phyloP scores from a whole-genome alignment of 2,888 invertebrate genomes.

The Eristalis tenax region DNA sequence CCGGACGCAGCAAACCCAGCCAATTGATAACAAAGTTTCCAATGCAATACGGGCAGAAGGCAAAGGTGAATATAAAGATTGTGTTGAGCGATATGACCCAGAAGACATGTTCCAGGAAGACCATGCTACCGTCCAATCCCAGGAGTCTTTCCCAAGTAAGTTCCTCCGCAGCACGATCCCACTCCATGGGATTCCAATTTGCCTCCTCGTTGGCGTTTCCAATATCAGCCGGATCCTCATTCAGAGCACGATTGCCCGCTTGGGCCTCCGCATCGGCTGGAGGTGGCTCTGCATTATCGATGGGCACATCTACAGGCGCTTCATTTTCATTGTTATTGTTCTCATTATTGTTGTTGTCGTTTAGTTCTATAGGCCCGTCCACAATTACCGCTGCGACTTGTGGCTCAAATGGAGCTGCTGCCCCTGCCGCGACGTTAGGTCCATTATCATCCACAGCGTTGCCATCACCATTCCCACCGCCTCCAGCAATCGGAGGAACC shows the following conservation, averaged over 20 bases:
- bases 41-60: slow-evolving; percentile 97
- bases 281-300: slow-evolving; percentile 78
- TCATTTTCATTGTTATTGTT: slow-evolving; percentile 80
- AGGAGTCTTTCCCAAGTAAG: slow-evolving; percentile 98
- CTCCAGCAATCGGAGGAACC: slow-evolving; percentile 79
- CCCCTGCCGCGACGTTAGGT: slow-evolving; percentile 43
- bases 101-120: slow-evolving; percentile 99
- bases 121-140: slow-evolving; percentile 97
- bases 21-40: slow-evolving; percentile 91
- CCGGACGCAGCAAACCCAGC: slow-evolving; percentile 82
- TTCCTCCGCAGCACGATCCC: slow-evolving; percentile 98
- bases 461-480: slow-evolving; percentile 79
- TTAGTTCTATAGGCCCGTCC: slow-evolving; percentile 51
- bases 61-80: slow-evolving; percentile 97
- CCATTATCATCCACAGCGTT: slow-evolving; percentile 69
- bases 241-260: slow-evolving; percentile 79
- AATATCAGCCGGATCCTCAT: slow-evolving; percentile 81
- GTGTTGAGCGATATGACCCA: slow-evolving; percentile 99
- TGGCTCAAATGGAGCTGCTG: slow-evolving; percentile 64
- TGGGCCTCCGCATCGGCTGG: slow-evolving; percentile 80
- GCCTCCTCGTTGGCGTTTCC: slow-evolving; percentile 80
- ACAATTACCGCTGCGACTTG: slow-evolving; percentile 77
- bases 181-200: slow-evolving; percentile 99
- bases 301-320: slow-evolving; percentile 77
- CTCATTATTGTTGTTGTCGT: slow-evolving; percentile 80